A percentile compares a stretch with the other conserved stretches of the same genome.
These are phyloP conservation scores for Helicoverpa armigera DNA, from an alignment of 1,140 invertebrate species.

Conservation along the genomic window DNA sequence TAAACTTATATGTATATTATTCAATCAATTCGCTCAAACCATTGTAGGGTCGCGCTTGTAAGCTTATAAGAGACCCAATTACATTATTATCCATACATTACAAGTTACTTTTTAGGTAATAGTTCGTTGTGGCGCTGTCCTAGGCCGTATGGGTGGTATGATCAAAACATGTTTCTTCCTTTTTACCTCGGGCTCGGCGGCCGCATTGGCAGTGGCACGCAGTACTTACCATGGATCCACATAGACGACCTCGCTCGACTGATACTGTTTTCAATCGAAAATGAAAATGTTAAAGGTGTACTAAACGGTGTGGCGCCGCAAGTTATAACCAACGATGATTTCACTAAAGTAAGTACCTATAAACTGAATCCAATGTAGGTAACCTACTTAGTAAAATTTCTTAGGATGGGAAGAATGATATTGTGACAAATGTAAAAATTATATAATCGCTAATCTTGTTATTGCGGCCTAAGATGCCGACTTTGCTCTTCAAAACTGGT, in stretches of 20 bases:
- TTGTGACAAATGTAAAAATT: no score
- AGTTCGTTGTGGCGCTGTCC: slow-evolving; percentile 93
- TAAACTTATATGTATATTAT: no score
- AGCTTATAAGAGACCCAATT: no score
- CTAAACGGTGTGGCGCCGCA: slow-evolving; percentile 97
- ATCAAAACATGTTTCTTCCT: slow-evolving; percentile 94
- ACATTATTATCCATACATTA: no score
- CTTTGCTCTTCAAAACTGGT: no score
- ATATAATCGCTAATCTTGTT: no score
- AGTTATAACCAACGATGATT: slow-evolving; percentile 94
- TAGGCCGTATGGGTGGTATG: slow-evolving; percentile 96
- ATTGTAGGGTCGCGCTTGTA: no score
- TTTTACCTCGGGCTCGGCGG: slow-evolving; percentile 96
- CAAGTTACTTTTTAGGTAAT: slow-evolving; percentile 80
- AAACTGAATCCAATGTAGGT: no score
- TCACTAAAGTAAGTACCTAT: slow-evolving; percentile 90
- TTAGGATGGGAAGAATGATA: no score
- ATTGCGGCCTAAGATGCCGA: no score
- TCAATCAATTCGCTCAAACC: no score
- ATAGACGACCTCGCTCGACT: slow-evolving; percentile 93
- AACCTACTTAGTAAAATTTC: no score
- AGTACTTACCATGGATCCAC: slow-evolving; percentile 98
- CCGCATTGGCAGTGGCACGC: slow-evolving; percentile 92
- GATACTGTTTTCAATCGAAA: slow-evolving; percentile 92
- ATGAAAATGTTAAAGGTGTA: slow-evolving; percentile 90